phyloP scores from a whole-genome alignment of 2,888 invertebrate species.

The Epistrophe grossulariae region DNA sequence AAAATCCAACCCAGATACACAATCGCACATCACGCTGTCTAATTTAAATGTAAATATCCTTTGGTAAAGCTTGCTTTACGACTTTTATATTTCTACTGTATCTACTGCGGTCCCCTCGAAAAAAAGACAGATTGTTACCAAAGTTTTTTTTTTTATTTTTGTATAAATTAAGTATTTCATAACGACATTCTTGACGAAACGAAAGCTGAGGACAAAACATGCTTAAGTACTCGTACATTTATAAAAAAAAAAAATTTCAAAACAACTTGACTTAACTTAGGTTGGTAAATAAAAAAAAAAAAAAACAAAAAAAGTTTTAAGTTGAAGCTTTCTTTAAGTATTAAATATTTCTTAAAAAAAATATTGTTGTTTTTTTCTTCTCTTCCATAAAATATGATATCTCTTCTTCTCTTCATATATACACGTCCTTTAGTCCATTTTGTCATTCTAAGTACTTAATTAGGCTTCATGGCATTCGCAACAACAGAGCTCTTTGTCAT shows the following conservation, averaged over 20 bases:
- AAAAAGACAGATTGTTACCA: slow-evolving; percentile 59
- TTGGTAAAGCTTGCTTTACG: slow-evolving; percentile 27
- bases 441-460: slow-evolving; percentile 71
- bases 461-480: slow-evolving; percentile 63
- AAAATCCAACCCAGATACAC: slow-evolving; percentile 25
- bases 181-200: slow-evolving; percentile 28
- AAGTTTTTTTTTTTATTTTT: slow-evolving; percentile 60
- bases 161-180: slow-evolving; percentile 64
- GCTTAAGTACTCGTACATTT: slow-evolving; percentile 46
- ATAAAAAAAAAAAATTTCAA: slow-evolving; percentile 22
- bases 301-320: not conserved
- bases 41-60: slow-evolving; percentile 58
- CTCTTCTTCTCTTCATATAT: not conserved
- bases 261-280: slow-evolving; percentile 35
- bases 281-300: slow-evolving; percentile 1
- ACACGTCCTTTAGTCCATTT: slow-evolving; percentile 5
- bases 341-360: slow-evolving; percentile 10
- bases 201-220: slow-evolving; percentile 23
- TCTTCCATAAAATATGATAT: slow-evolving; percentile 27
- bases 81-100: slow-evolving; percentile 43
- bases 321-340: slow-evolving; percentile 22
- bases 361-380: slow-evolving; percentile 3
- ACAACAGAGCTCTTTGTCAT: slow-evolving; percentile 41
- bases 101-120: not conserved
- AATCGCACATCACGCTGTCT: slow-evolving; percentile 6